Evolutionary conservation across 2,797 vertebrate species (phyloP).

Genomic region (Coreius guichenoti): DNA sequence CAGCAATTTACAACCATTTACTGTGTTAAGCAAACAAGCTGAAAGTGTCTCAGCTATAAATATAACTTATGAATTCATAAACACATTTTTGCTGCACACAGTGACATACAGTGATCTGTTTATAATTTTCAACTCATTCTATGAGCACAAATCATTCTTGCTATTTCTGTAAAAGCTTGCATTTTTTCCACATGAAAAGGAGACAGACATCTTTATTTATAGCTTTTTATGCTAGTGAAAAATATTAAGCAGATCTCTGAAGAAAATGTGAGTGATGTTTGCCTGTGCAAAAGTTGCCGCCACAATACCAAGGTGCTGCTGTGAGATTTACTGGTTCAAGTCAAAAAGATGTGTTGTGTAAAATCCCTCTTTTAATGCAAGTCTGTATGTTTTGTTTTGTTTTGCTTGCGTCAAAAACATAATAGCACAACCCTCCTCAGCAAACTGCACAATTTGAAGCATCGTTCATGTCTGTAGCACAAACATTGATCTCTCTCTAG

Average conservation of each 20-base stretch:
- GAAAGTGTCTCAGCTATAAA: background rate
- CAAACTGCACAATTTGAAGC: background rate
- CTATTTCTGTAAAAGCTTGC: background rate
- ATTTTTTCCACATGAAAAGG: background rate
- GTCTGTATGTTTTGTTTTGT: background rate
- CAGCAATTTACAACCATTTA: background rate
- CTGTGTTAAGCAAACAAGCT: background rate
- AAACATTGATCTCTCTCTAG: background rate
- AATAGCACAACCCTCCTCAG: background rate
- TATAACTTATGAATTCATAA: background rate
- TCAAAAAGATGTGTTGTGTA: background rate
- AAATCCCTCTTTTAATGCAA: background rate
- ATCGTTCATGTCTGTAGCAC: background rate
- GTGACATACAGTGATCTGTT: background rate
- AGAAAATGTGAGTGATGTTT: background rate
- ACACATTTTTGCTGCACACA: background rate
- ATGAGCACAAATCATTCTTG: background rate
- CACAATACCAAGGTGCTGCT: background rate
- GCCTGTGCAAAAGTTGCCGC: background rate
- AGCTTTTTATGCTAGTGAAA: background rate
- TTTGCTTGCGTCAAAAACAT: background rate
- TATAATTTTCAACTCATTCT: background rate
- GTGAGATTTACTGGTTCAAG: background rate
- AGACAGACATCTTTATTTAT: background rate
- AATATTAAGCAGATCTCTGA: background rate